phyloP scores from a whole-genome alignment of 2,888 invertebrate genomes.

The Phlogophora meticulosa region DNA sequence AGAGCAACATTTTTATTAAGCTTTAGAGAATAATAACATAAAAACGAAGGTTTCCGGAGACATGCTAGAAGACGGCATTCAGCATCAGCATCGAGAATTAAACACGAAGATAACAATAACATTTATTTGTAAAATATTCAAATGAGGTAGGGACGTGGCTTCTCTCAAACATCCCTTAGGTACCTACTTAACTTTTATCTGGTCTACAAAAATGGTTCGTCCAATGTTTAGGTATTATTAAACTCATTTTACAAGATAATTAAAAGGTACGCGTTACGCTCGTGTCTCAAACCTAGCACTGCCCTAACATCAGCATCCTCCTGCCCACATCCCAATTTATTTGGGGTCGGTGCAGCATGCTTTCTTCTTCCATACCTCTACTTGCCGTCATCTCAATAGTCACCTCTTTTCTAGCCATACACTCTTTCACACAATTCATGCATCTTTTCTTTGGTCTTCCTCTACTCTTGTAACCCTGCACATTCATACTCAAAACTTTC shows the following conservation, averaged over 20 bases:
- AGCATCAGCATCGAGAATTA: constrained; percentile 54
- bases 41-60: constrained; percentile 62
- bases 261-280: neutral
- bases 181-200: constrained; percentile 64
- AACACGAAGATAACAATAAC: constrained; percentile 68
- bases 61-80: constrained; percentile 13
- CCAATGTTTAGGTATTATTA: constrained; percentile 17
- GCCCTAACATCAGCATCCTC: neutral
- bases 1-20: constrained; percentile 3
- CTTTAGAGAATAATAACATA: constrained; percentile 49
- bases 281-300: no score
- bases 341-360: no score
- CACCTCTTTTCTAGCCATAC: no score
- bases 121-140: constrained; percentile 69
- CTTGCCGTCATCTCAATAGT: no score
- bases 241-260: constrained; percentile 6
- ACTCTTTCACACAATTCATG: no score
- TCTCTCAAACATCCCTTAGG: constrained; percentile 38
- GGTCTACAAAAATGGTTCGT: constrained; percentile 53
- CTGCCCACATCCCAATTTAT: no score
- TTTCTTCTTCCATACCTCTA: no score
- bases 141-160: constrained; percentile 60
- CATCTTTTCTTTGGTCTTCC: no score
- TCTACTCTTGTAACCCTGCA: no score
- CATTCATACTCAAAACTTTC: no score